phyloP scores from a whole-genome alignment of 2,797 vertebrate species.

The Takifugu rubripes region DNA sequence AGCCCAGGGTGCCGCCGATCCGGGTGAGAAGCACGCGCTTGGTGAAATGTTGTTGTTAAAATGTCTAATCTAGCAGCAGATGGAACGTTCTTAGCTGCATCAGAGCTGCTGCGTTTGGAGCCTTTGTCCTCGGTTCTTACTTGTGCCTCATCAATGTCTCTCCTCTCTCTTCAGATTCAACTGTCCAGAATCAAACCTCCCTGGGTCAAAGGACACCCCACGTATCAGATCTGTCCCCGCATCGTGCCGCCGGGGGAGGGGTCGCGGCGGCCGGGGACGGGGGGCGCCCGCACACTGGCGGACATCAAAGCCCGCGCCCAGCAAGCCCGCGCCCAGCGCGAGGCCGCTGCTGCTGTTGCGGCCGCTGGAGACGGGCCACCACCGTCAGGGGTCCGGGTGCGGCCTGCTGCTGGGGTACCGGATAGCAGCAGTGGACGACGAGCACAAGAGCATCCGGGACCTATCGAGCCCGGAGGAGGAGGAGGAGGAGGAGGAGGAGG shows the following conservation, averaged over 20 bases:
- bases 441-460: slow-evolving; percentile 78
- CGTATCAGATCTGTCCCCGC: slow-evolving; percentile 98
- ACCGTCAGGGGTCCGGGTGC: slow-evolving; percentile 78
- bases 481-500: slow-evolving; percentile 52
- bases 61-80: no score
- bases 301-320: slow-evolving; percentile 97
- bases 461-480: slow-evolving; percentile 84
- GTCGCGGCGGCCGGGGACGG: slow-evolving; percentile 83
- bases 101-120: no score
- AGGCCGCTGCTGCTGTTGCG: slow-evolving; percentile 87
- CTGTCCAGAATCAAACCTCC: slow-evolving; percentile 99
- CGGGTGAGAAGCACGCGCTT: slow-evolving; percentile 72
- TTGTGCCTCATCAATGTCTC: slow-evolving; percentile 20
- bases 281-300: slow-evolving; percentile 87
- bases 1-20: slow-evolving; percentile 99
- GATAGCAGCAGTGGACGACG: slow-evolving; percentile 81
- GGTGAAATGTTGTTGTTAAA: no score
- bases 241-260: slow-evolving; percentile 90
- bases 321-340: slow-evolving; percentile 90
- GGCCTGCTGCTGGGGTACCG: slow-evolving; percentile 82
- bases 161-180: slow-evolving; percentile 84
- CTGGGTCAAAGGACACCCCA: slow-evolving; percentile 98
- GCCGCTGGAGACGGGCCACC: slow-evolving; percentile 82
- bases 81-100: no score
- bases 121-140: no score